Conservation (phyloP, 1,140 invertebrate species). For the Argopecten irradians region DNA sequence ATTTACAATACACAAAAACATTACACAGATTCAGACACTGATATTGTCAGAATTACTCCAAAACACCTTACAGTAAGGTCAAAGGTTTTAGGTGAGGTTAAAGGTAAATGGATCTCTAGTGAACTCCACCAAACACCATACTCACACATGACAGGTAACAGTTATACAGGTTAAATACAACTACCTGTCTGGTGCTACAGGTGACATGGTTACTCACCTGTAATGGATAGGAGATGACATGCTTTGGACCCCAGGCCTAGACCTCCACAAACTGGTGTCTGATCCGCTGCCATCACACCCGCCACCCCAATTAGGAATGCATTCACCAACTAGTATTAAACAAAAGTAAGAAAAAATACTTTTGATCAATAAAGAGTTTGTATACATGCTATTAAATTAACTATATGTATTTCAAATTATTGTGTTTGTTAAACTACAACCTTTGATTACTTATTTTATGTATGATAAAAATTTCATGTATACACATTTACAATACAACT, state of each 20-base stretch:
- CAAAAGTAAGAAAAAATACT: too few relatives aligned
- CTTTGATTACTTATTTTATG: too few relatives aligned
- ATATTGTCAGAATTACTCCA: slow-evolving; percentile 22
- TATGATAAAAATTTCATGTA: too few relatives aligned
- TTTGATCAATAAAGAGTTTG: too few relatives aligned
- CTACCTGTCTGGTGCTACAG: background rate
- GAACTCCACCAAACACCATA: background rate
- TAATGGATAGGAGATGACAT: background rate
- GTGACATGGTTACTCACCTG: background rate
- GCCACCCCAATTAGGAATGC: background rate
- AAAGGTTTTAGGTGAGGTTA: background rate
- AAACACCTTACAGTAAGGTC: background rate
- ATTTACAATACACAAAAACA: background rate
- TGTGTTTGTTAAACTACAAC: too few relatives aligned
- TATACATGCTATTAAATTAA: too few relatives aligned
- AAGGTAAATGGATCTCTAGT: background rate
- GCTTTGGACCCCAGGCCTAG: background rate
- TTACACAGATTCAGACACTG: background rate
- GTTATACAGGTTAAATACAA: background rate
- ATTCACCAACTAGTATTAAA: background rate
- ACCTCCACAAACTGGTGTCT: background rate
- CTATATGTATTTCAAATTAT: too few relatives aligned
- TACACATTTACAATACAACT: too few relatives aligned
- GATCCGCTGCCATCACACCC: background rate
- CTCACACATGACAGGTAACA: background rate